phyloP scores from a whole-genome alignment of 2,113 vertebrate genomes.

The Pelvicachromis taeniatus region DNA sequence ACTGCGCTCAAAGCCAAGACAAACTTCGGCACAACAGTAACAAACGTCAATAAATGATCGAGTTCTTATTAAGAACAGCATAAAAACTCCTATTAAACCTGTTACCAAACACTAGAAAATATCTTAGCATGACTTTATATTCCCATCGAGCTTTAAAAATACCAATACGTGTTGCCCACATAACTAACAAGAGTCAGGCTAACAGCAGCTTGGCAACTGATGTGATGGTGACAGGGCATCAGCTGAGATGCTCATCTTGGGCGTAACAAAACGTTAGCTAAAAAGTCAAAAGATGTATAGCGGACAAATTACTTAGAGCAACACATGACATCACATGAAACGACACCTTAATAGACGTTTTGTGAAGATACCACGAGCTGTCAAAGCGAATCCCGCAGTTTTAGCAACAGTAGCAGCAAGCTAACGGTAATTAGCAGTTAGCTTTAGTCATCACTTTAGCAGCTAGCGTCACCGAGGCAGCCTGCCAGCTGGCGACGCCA shows the following conservation, averaged over 20 bases:
- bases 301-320: background rate
- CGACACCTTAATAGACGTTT: background rate
- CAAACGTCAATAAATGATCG: background rate
- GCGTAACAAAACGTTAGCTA: conserved; percentile 27
- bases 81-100: background rate
- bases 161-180: background rate
- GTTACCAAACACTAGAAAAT: background rate
- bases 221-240: conserved; percentile 39
- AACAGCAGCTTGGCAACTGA: background rate
- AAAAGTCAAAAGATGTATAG: background rate
- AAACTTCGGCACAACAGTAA: background rate
- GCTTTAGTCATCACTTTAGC: conserved; percentile 66
- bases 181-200: background rate
- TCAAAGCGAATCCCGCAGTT: background rate
- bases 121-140: background rate
- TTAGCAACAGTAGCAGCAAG: background rate
- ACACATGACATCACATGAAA: background rate
- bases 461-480: conserved; percentile 50
- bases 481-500: background rate
- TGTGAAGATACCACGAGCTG: background rate
- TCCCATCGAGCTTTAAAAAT: background rate
- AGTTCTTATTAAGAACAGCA: background rate
- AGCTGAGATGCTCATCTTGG: conserved; percentile 19
- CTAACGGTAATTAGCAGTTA: conserved; percentile 53
- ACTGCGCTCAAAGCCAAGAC: background rate